Evolutionary conservation across 2,888 invertebrate species (phyloP).

Genomic region (Leptopterna dolabrata): DNA sequence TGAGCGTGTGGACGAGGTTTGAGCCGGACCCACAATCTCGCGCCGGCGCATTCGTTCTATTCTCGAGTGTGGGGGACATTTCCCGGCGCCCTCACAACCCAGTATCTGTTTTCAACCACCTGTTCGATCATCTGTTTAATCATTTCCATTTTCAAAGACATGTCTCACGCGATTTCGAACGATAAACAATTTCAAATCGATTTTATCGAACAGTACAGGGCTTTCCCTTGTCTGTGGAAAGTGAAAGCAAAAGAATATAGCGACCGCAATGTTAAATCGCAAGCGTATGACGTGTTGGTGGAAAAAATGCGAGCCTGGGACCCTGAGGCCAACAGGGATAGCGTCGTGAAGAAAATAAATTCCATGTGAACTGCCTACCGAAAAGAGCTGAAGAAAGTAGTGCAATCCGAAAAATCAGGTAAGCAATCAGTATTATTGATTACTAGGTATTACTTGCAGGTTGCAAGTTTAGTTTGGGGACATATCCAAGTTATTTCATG

Average conservation of each 20-base stretch:
- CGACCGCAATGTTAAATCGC: not conserved
- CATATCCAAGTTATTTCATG: not conserved
- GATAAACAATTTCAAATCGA: conserved; percentile 3
- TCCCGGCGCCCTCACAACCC: too few species aligned
- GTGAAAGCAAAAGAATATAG: conserved; percentile 25
- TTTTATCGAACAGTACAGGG: conserved; percentile 18
- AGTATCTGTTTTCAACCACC: too few species aligned
- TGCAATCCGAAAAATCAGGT: conserved; percentile 1
- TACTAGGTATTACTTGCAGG: not conserved
- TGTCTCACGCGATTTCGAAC: too few species aligned
- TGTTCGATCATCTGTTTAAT: too few species aligned
- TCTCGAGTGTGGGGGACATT: too few species aligned
- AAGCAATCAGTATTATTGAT: conserved; percentile 4
- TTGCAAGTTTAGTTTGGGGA: not conserved
- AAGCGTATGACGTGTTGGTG: conserved; percentile 9
- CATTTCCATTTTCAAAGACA: too few species aligned
- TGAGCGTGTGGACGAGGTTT: too few species aligned
- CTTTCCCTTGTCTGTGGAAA: conserved; percentile 36
- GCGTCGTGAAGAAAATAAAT: conserved; percentile 27
- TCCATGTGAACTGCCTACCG: conserved; percentile 16
- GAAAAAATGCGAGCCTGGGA: not conserved
- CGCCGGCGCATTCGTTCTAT: too few species aligned
- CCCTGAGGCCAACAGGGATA: conserved; percentile 11
- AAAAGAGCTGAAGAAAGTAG: conserved; percentile 17
- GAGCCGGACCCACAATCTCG: too few species aligned